Evolutionary conservation across 2,113 vertebrate species (phyloP).

Genomic region (Serilophus lunatus): DNA sequence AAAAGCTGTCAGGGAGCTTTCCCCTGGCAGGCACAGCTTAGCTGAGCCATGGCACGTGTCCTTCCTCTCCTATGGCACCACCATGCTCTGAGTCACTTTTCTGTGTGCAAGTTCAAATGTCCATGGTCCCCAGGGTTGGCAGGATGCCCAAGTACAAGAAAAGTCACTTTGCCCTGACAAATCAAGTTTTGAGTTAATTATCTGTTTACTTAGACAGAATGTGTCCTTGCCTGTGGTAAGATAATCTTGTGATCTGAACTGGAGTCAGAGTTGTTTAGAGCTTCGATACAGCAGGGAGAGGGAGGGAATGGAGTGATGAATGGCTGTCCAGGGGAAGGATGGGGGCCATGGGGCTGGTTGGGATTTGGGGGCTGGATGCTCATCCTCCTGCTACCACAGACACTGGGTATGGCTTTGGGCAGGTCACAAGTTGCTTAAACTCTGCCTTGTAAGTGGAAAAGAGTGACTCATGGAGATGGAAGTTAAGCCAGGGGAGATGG

Average conservation of each 20-base stretch:
- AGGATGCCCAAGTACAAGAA: neutral
- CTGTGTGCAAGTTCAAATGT: slow-evolving; percentile 7
- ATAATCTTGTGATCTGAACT: neutral
- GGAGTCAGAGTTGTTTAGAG: neutral
- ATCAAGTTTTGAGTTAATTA: slow-evolving; percentile 44
- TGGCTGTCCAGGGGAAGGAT: neutral
- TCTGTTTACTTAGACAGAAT: slow-evolving; percentile 17
- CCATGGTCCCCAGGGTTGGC: neutral
- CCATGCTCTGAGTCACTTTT: neutral
- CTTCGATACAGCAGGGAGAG: neutral
- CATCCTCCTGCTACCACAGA: rapidly evolving
- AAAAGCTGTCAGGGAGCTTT: neutral
- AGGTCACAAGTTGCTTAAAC: neutral
- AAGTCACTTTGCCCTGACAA: slow-evolving; percentile 44
- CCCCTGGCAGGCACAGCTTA: neutral
- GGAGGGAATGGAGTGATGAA: neutral
- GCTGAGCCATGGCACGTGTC: rapidly evolving
- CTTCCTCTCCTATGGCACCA: neutral
- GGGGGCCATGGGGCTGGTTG: neutral
- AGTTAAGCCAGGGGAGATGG: neutral
- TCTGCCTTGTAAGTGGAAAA: neutral
- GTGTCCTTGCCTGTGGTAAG: neutral
- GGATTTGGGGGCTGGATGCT: neutral
- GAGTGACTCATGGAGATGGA: neutral
- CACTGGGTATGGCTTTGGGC: neutral